Conservation (phyloP, 2,888 invertebrate genomes). For the Gari tellinella region DNA sequence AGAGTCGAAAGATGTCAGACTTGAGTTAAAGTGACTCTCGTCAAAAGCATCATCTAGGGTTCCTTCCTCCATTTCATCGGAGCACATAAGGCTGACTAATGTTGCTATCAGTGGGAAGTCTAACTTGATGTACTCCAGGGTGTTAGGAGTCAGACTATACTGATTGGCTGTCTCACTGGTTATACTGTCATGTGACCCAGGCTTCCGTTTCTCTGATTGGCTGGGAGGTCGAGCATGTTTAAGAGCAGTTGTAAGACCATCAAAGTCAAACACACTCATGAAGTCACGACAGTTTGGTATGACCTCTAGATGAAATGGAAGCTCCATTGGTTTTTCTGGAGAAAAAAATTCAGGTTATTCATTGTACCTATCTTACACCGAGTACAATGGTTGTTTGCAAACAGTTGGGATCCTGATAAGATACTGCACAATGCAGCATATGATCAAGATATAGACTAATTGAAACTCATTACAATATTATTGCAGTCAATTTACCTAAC, state of each 20-base stretch:
- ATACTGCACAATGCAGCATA: no score
- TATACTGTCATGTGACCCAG: constrained; percentile 17
- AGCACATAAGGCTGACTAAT: constrained; percentile 78
- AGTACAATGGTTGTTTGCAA: no score
- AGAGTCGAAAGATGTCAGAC: constrained; percentile 35
- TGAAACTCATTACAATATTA: no score
- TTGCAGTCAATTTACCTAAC: no score
- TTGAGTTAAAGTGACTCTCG: constrained; percentile 70
- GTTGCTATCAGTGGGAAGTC: constrained; percentile 80
- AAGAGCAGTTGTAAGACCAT: constrained; percentile 36
- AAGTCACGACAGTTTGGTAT: constrained; percentile 65
- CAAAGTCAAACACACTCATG: constrained; percentile 69
- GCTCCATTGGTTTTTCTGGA: constrained; percentile 40
- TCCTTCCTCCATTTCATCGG: constrained; percentile 76
- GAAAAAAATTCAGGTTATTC: no score
- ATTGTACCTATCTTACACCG: no score
- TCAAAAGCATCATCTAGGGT: constrained; percentile 70
- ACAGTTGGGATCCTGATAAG: no score
- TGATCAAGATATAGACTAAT: no score
- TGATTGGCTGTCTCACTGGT: constrained; percentile 41
- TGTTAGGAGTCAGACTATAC: constrained; percentile 74
- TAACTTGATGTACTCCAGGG: constrained; percentile 79
- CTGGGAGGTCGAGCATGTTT: constrained; percentile 40
- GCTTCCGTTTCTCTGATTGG: constrained; percentile 1
- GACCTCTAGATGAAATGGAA: constrained; percentile 67